A percentile compares a stretch with the other conserved stretches of the same genome.
phyloP scores from a whole-genome alignment of 1,140 invertebrate genomes.

The Anoplophora glabripennis region DNA sequence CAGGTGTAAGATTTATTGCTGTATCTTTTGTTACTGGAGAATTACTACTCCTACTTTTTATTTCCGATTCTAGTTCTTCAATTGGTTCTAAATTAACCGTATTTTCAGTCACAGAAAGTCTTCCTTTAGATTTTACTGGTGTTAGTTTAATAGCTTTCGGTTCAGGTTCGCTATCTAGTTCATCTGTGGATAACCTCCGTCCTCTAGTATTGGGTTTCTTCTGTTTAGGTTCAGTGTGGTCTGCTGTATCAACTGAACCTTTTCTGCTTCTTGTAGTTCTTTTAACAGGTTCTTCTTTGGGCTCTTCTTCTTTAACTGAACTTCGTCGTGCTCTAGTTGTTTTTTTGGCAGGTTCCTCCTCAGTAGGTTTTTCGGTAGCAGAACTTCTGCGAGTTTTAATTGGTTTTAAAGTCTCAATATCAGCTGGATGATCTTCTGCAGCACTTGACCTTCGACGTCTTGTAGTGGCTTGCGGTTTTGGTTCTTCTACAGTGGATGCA shows the following conservation, averaged over 20 bases:
- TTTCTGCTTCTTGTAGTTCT: background rate
- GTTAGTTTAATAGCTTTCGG: background rate
- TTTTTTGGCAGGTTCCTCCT: conserved; percentile 3
- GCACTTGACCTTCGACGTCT: conserved; percentile 16
- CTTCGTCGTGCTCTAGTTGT: background rate
- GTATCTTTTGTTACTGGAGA: background rate
- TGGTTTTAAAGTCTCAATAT: background rate
- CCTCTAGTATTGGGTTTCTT: conserved; percentile 15
- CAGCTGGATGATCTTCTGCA: conserved; percentile 1
- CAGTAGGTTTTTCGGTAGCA: background rate
- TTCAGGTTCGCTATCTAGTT: background rate
- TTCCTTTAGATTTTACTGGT: conserved; percentile 6
- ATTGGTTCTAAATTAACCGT: conserved; percentile 5
- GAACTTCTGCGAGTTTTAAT: conserved; percentile 1
- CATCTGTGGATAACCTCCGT: conserved; percentile 2
- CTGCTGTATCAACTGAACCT: conserved; percentile 2
- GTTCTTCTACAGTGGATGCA: conserved; percentile 1
- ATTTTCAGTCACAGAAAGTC: background rate
- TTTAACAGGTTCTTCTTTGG: conserved; percentile 2
- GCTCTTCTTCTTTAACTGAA: conserved; percentile 4
- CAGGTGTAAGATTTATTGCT: background rate
- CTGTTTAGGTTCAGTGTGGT: background rate
- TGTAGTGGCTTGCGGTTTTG: conserved; percentile 1
- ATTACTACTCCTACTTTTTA: background rate
- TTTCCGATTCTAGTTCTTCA: conserved; percentile 5